A percentile compares a stretch with the other conserved stretches of the same genome.
phyloP scores from a whole-genome alignment of 2,113 vertebrate genomes.

The Mirza zaza region DNA sequence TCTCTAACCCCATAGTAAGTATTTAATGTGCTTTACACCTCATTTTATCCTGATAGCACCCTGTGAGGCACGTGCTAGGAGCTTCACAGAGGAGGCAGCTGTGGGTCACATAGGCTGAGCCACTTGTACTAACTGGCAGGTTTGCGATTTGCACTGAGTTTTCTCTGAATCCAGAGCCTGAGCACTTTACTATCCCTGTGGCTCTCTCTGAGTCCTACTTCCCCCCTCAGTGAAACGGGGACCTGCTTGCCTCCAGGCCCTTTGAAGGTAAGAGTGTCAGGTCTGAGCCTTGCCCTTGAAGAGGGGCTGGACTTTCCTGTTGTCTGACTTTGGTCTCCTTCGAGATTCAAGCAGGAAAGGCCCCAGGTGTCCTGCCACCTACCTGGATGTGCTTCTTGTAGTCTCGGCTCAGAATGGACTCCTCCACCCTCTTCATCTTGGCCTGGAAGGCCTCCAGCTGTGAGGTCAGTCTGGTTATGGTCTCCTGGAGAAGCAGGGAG shows the following conservation, averaged over 20 bases:
- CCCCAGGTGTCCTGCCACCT: background rate
- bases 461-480: conserved; percentile 81
- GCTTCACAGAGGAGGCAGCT: background rate
- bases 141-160: background rate
- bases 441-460: conserved; percentile 89
- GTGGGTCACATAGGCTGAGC: background rate
- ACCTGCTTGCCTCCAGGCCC: background rate
- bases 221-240: background rate
- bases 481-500: conserved; percentile 78
- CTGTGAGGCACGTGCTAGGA: accelerated
- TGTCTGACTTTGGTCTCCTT: background rate
- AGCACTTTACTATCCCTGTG: background rate
- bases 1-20: background rate
- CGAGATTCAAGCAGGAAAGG: background rate
- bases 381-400: conserved; percentile 91
- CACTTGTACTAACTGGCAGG: background rate
- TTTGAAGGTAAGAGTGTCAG: background rate
- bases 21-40: background rate
- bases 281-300: background rate
- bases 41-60: background rate
- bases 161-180: background rate
- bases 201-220: background rate
- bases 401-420: conserved; percentile 89
- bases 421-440: conserved; percentile 88
- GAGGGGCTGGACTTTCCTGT: background rate